Conservation (phyloP, 2,888 invertebrate genomes). For the Ormyrus nitidulus region DNA sequence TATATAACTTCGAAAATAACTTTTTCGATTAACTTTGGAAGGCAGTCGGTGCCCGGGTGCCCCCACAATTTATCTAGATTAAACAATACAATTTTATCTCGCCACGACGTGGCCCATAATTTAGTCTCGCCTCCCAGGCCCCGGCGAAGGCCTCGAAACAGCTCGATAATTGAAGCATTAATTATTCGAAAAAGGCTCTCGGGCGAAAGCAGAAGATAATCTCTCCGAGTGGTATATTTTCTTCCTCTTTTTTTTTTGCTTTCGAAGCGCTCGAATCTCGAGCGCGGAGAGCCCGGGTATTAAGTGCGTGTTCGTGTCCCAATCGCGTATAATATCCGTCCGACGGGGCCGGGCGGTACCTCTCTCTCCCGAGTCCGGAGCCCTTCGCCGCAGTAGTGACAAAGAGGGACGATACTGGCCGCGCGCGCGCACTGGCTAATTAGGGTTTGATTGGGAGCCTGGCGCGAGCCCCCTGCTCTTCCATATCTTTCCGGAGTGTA, state of each 20-base stretch:
- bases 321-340: constrained; percentile 45
- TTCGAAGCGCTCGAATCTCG: constrained; percentile 16
- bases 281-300: constrained; percentile 51
- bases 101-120: constrained; percentile 34
- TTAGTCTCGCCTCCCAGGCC: constrained; percentile 22
- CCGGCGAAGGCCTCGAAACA: not conserved
- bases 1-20: constrained; percentile 18
- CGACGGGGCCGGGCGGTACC: constrained; percentile 30
- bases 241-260: not conserved
- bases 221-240: constrained; percentile 9
- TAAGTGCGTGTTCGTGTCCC: constrained; percentile 39
- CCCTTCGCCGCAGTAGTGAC: not conserved
- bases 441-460: constrained; percentile 69
- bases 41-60: not conserved
- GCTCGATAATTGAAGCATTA: constrained; percentile 52
- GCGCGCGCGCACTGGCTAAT: constrained; percentile 64
- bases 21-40: constrained; percentile 38
- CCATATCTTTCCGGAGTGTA: constrained; percentile 13
- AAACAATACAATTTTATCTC: constrained; percentile 42
- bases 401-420: not conserved
- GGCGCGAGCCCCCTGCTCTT: constrained; percentile 23
- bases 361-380: not conserved
- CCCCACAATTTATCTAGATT: constrained; percentile 36
- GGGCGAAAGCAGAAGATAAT: constrained; percentile 37
- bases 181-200: constrained; percentile 50